Evolutionary conservation across 2,113 vertebrate genomes (phyloP).

Genomic region (Gracilinanus agilis): DNA sequence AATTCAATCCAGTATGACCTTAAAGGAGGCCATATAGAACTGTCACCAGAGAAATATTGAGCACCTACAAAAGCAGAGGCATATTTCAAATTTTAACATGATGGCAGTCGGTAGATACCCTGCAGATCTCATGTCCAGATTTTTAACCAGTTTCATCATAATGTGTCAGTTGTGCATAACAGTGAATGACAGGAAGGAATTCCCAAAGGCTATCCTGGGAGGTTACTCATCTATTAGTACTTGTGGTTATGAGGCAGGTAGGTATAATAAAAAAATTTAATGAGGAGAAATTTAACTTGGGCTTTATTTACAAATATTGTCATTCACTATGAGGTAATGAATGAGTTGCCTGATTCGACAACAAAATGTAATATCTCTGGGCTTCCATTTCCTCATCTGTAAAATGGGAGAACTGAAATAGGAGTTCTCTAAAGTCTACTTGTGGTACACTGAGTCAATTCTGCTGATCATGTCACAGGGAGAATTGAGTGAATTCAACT

Average conservation of each 20-base stretch:
- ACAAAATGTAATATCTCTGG: background rate
- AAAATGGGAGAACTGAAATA: background rate
- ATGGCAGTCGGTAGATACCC: background rate
- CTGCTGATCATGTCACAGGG: background rate
- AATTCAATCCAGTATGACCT: background rate
- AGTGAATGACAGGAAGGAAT: background rate
- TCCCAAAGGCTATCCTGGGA: background rate
- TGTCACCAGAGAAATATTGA: background rate
- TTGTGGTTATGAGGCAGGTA: background rate
- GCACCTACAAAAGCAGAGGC: background rate
- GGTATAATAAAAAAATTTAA: background rate
- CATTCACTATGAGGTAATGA: background rate
- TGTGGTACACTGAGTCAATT: background rate
- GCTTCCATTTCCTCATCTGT: conserved; percentile 2
- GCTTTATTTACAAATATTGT: background rate
- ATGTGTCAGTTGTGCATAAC: background rate
- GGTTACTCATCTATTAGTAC: background rate
- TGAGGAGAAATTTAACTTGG: background rate
- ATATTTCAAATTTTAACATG: background rate
- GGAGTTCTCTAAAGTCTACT: background rate
- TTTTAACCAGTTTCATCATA: background rate
- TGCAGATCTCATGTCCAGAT: background rate
- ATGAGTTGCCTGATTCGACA: background rate
- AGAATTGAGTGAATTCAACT: background rate
- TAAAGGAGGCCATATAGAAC: background rate